Evolutionary conservation across 2,113 vertebrate species (phyloP), one percentile per base, ranked within the genome.

Genomic region (Nerophis lumbriciformis): DNA sequence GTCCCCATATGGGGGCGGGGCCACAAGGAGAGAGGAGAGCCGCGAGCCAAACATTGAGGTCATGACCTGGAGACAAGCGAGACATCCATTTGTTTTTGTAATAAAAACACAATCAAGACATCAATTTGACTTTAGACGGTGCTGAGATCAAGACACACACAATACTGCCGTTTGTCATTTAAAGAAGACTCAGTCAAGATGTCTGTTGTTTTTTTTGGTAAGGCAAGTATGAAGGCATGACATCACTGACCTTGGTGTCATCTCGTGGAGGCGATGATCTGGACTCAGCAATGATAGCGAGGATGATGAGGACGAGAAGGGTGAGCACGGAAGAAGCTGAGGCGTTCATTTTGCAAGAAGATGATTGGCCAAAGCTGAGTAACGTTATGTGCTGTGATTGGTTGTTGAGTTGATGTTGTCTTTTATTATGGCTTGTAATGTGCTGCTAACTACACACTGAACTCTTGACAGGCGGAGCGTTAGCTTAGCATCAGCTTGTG

Each of bases 11-110:
- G 58, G 21, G 28, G 81, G 73, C 0, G 77, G 66, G 4, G 67
- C 79, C 75, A 83, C 37, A 13, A 91, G 65, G 51, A 90, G 79
- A 4, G 86, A 71, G 1, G 77, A 58, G 61, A 91, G 79, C 28
- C 16, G 76, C 11, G 76, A 62, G 45, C 90, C 88, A 1, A 91
- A 90, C 35, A 90, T 74, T 53, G 83, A 71, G 14, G 55, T 59
- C 12, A 88, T 60, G 13, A 83, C 68, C 89, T 91, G 68, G 11
- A 44, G 53, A 64, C n/a, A 65, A 28, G 58, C 15, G 13, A 60
- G 15, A n/a, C 7, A n/a, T 35, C 8, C 14, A 14, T 59, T 58
- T 21, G 38, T 15, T 45, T 2, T 52, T 28, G 10, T 5, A 16
- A 52, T 28, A 21, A 52, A 35, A 6, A 50, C 48, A 8, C 3